Evolutionary conservation across 2,888 invertebrate genomes (phyloP), one percentile per base, ranked within the genome.

Genomic region (Phragmatobia fuliginosa): DNA sequence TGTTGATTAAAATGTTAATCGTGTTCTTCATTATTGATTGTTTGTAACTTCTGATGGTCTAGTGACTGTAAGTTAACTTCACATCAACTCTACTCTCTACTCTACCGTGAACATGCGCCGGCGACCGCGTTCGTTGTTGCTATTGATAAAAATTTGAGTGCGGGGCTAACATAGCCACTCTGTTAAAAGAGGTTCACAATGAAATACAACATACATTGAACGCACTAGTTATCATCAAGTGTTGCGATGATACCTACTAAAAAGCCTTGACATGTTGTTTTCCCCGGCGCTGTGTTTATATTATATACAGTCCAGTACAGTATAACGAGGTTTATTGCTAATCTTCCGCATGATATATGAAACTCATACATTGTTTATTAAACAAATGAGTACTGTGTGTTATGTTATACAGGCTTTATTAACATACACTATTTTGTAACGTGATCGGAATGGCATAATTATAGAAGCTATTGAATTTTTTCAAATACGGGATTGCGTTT

Each of bases 221-320:
- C 45, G 25, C 25, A 32, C 21, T 58, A 66, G 52, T 38, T 36
- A 61, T 56, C 58, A 18, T 38, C n/a, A 14, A 45, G 25, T 66
- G 69, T 31, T 45, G 21, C 41, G 62, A 2, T 62, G 45, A 60
- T 72, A 70, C 60, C 67, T 16, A 7, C n/a, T 28, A 56, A 52
- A 25, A 70, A 78, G 78, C 84, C 88, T 85, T 88, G 81, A 76
- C 68, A 73, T 72, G 75, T 72, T 75, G 81, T 86, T 88, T 88
- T 87, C 84, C 83, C 86, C 80, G 76, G 72, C 82, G 76, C 80
- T 82, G 56, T 2, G 25, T 56, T 56, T 16, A 56, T 28, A 56
- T 56, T 56, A 28, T 56, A 11, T 85, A 33, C n/a, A n/a, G n/a
- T n/a, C n/a, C n/a, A n/a, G n/a, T n/a, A 79, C 77, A 62, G 71